Conservation (phyloP, 2,888 invertebrate genomes). For the Aspidiotus rigidus region DNA sequence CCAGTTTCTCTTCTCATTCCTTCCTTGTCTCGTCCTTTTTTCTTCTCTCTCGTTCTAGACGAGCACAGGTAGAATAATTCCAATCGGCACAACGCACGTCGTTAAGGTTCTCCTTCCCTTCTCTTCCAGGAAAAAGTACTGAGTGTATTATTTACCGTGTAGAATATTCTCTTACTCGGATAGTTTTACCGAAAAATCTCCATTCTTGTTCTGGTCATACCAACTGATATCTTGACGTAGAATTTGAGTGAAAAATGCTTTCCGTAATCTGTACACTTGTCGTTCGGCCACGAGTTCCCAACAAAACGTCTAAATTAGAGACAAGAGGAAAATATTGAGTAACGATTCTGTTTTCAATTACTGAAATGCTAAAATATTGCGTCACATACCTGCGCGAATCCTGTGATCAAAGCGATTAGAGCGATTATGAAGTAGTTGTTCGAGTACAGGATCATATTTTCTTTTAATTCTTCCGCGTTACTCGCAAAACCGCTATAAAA, state of each 20-base stretch:
- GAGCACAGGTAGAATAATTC: too few species aligned
- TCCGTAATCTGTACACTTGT: conserved; percentile 44
- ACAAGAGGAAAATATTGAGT: conserved; percentile 3
- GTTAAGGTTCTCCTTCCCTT: too few species aligned
- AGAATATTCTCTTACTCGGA: conserved; percentile 44
- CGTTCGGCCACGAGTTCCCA: conserved; percentile 43
- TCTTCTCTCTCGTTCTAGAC: too few species aligned
- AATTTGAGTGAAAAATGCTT: conserved; percentile 42
- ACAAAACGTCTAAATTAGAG: conserved; percentile 40
- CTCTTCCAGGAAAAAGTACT: too few species aligned
- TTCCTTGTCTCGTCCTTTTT: too few species aligned
- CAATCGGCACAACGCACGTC: too few species aligned
- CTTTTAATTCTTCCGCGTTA: conserved; percentile 30
- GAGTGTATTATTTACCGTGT: too few species aligned
- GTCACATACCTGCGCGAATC: conserved; percentile 44
- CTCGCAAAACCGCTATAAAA: neutral
- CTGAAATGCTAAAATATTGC: neutral
- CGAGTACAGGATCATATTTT: conserved; percentile 41
- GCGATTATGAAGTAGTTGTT: conserved; percentile 46
- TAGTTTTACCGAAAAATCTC: conserved; percentile 46
- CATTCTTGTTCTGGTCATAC: conserved; percentile 45
- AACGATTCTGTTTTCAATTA: neutral
- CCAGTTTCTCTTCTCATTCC: too few species aligned
- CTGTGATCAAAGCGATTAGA: conserved; percentile 45
- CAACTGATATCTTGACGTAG: conserved; percentile 43